Percentiles rank a stretch among this genome's conserved stretches.
Conservation (phyloP, 2,113 vertebrate genomes). For the Coracopsis vasa region DNA sequence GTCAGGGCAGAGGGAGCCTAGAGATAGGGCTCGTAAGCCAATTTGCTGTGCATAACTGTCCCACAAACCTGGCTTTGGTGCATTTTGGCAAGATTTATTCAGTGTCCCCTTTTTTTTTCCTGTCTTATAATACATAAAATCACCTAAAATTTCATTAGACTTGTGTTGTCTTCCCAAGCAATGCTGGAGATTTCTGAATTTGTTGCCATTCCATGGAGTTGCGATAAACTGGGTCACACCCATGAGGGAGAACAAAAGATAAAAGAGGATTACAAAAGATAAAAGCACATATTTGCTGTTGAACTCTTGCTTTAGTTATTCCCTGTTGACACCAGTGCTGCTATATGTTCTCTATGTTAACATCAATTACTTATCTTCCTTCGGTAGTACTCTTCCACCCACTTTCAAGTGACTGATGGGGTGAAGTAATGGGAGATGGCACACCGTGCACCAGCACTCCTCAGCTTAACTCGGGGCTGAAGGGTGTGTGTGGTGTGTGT, state of each 20-base stretch:
- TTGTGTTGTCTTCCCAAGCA: neutral
- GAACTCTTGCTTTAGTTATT: conserved; percentile 48
- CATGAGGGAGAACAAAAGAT: neutral
- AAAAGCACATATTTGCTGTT: neutral
- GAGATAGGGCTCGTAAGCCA: neutral
- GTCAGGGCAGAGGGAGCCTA: neutral
- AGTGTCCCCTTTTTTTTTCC: neutral
- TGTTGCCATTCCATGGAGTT: fast-evolving
- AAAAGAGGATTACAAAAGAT: neutral
- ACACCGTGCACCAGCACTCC: neutral
- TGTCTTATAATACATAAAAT: neutral
- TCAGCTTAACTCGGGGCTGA: conserved; percentile 12
- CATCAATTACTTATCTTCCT: conserved; percentile 64
- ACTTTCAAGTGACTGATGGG: conserved; percentile 31
- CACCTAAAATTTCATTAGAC: neutral
- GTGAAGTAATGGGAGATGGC: conserved; percentile 14
- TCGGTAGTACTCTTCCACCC: neutral
- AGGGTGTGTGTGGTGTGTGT: too few species aligned
- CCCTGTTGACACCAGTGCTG: conserved; percentile 11
- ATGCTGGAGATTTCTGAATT: neutral
- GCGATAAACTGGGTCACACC: neutral
- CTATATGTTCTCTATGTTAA: conserved; percentile 43
- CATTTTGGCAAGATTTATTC: neutral
- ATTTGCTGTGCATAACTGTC: neutral
- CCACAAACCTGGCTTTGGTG: neutral